Conservation (phyloP, 2,797 vertebrate species). For the Vespertilio murinus region DNA sequence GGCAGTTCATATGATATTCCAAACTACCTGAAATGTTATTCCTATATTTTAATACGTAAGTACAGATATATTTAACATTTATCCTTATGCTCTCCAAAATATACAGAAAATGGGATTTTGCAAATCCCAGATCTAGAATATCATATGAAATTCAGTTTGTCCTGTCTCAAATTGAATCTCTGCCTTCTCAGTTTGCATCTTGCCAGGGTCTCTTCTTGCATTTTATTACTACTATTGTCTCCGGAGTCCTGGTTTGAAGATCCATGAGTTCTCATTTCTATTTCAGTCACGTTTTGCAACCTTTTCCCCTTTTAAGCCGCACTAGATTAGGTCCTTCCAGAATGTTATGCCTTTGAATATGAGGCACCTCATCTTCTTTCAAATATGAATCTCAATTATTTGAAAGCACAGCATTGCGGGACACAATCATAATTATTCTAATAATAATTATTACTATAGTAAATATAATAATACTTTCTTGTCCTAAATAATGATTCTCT, state of each 20-base stretch:
- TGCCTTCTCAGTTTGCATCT: not conserved
- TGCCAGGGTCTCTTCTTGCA: not conserved
- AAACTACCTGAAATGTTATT: not conserved
- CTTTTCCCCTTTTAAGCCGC: not conserved
- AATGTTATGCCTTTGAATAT: not conserved
- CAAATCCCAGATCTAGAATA: not conserved
- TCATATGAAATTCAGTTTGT: not conserved
- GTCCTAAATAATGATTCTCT: constrained; percentile 16
- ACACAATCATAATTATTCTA: constrained; percentile 12
- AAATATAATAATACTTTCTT: constrained; percentile 30
- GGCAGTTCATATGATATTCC: not conserved
- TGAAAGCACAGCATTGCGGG: constrained; percentile 2
- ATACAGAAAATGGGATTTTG: not conserved
- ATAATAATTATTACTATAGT: not conserved
- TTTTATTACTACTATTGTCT: not conserved
- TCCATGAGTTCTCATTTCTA: not conserved
- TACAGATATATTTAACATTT: not conserved
- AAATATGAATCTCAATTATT: constrained; percentile 25
- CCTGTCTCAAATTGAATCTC: constrained; percentile 6
- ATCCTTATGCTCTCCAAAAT: not conserved
- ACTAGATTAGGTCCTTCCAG: not conserved
- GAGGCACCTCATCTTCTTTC: not conserved
- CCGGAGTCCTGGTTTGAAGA: not conserved
- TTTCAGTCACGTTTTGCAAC: not conserved
- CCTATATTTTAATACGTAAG: not conserved